Conservation (phyloP, 2,797 vertebrate species). For the Pelobates cultripes region DNA sequence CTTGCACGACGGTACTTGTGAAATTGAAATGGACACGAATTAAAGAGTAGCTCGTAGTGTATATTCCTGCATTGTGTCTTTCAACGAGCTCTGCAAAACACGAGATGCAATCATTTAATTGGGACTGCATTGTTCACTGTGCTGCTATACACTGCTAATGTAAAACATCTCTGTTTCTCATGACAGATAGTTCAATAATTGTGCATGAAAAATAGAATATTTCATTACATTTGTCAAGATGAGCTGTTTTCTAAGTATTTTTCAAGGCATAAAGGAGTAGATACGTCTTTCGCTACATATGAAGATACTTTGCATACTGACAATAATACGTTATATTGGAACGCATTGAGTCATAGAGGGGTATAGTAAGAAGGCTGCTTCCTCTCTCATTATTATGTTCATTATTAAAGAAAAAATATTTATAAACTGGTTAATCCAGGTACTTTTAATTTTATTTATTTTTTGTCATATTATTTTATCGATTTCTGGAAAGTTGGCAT, state of each 20-base stretch:
- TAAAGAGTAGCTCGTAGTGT: constrained; percentile 10
- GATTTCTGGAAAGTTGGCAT: too few relatives aligned
- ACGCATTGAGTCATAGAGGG: not conserved
- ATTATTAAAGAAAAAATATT: too few relatives aligned
- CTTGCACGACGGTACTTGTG: too few relatives aligned
- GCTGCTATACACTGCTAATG: constrained; percentile 12
- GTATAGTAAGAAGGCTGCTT: too few relatives aligned
- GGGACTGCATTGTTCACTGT: constrained; percentile 40
- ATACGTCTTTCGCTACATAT: not conserved
- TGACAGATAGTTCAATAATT: constrained; percentile 42
- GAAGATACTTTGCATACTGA: not conserved
- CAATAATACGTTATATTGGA: not conserved
- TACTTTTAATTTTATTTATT: too few relatives aligned
- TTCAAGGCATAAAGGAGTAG: not conserved
- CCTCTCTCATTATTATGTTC: too few relatives aligned
- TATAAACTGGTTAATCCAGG: too few relatives aligned
- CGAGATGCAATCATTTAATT: constrained; percentile 53
- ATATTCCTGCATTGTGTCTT: constrained; percentile 32
- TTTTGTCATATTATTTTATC: too few relatives aligned
- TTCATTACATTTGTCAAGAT: constrained; percentile 21
- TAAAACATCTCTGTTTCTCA: constrained; percentile 40
- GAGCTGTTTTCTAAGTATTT: constrained; percentile 18
- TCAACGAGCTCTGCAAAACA: constrained; percentile 42
- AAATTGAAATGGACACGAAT: too few relatives aligned
- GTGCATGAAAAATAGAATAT: constrained; percentile 23